Percentiles rank a stretch among this genome's conserved stretches.
Conservation (phyloP, 2,888 invertebrate genomes). For the Aleiodes alternator region DNA sequence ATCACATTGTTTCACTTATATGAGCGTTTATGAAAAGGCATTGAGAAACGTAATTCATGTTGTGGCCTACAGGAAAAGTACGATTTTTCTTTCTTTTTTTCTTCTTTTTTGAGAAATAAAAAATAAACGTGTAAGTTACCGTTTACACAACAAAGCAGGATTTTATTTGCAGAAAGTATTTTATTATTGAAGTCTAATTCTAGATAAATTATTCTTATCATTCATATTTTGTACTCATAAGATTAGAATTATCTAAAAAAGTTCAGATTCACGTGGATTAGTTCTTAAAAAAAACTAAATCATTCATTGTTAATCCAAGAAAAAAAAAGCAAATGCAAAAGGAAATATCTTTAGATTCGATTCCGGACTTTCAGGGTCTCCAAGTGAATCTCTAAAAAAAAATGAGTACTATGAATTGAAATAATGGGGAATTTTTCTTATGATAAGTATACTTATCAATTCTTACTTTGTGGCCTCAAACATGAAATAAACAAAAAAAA, state of each 20-base stretch:
- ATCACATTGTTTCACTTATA: not conserved
- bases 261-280: constrained; percentile 1
- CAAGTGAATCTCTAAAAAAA: not conserved
- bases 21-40: not conserved
- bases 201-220: not conserved
- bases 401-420: no score
- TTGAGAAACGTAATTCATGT: not conserved
- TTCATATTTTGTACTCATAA: constrained; percentile 10
- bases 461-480: constrained; percentile 7
- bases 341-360: not conserved
- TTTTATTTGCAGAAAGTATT: no score
- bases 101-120: no score
- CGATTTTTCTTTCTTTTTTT: no score
- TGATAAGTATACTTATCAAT: constrained; percentile 20
- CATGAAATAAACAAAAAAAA: not conserved
- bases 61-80: no score
- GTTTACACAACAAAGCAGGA: no score
- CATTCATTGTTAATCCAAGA: not conserved
- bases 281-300: not conserved
- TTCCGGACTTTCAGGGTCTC: constrained; percentile 38
- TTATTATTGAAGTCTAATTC: not conserved
- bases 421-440: not conserved
- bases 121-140: no score
- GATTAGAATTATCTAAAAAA: not conserved
- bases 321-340: not conserved